phyloP scores from a whole-genome alignment of 2,888 invertebrate genomes.

The Xanthia icteritia region DNA sequence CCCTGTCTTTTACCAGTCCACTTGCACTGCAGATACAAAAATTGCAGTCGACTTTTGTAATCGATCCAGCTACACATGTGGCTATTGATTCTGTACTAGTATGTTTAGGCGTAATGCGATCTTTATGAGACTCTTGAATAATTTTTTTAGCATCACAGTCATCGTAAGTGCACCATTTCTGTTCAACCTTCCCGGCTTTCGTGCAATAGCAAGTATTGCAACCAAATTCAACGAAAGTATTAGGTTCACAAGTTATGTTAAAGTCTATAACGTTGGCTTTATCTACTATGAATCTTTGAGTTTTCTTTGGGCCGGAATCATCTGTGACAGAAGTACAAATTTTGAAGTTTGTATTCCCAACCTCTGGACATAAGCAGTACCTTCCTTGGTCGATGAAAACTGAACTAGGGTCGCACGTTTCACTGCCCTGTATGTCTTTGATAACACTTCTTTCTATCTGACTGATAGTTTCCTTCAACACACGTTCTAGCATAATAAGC shows the following conservation, averaged over 20 bases:
- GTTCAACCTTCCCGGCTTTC: constrained; percentile 81
- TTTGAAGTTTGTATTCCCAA: constrained; percentile 73
- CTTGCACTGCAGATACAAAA: constrained; percentile 85
- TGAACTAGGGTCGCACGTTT: constrained; percentile 76
- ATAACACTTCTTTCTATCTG: constrained; percentile 73
- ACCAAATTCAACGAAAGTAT: constrained; percentile 82
- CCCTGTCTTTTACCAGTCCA: constrained; percentile 75
- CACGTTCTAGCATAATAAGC: constrained; percentile 77
- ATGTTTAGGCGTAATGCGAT: constrained; percentile 17
- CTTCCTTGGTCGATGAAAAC: constrained; percentile 77
- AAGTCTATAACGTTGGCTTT: constrained; percentile 67
- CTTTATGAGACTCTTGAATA: constrained; percentile 72
- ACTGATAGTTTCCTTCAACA: constrained; percentile 72
- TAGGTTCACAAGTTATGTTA: constrained; percentile 79
- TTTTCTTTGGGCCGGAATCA: constrained; percentile 46
- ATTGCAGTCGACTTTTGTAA: constrained; percentile 82
- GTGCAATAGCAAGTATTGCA: constrained; percentile 87
- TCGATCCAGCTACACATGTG: constrained; percentile 80
- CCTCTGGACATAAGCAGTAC: constrained; percentile 82
- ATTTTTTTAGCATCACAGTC: constrained; percentile 80
- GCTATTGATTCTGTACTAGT: constrained; percentile 52
- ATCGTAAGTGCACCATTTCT: constrained; percentile 86
- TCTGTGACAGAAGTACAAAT: constrained; percentile 75
- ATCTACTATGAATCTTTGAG: constrained; percentile 42
- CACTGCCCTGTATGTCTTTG: constrained; percentile 63